Conservation (phyloP, 2,113 vertebrate species). For the Misgurnus mizolepis region DNA sequence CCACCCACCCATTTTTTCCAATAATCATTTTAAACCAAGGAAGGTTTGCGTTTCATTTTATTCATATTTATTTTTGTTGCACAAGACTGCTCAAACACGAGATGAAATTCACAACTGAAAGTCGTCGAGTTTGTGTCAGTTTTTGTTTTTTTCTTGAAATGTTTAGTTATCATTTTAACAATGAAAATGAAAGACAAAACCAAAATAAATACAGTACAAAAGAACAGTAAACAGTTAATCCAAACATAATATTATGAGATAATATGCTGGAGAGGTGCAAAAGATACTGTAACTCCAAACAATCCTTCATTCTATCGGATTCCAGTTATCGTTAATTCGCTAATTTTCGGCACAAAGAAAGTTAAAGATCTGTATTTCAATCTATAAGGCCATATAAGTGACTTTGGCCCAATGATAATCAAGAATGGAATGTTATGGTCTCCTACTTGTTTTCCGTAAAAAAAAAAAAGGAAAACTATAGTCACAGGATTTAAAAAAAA, state of each 20-base stretch:
- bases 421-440: conserved; percentile 15
- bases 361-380: conserved; percentile 15
- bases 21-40: conserved; percentile 10
- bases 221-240: conserved; percentile 46
- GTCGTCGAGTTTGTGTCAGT: conserved; percentile 49
- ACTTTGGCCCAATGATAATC: conserved; percentile 29
- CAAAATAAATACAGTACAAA: conserved; percentile 56
- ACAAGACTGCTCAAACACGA: conserved; percentile 58
- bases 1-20: background rate
- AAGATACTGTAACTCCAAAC: conserved; percentile 17
- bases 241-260: conserved; percentile 15
- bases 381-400: conserved; percentile 36
- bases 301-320: conserved; percentile 39
- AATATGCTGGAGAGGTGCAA: conserved; percentile 35
- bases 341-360: conserved; percentile 22
- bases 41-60: conserved; percentile 64
- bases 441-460: background rate
- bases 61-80: conserved; percentile 77
- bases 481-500: background rate
- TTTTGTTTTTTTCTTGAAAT: conserved; percentile 31
- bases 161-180: conserved; percentile 39
- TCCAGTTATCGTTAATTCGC: conserved; percentile 28
- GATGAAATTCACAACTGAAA: conserved; percentile 53
- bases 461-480: background rate
- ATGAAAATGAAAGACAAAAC: conserved; percentile 39